Conservation (phyloP, 2,888 invertebrate species). For the Galerucella pusilla region DNA sequence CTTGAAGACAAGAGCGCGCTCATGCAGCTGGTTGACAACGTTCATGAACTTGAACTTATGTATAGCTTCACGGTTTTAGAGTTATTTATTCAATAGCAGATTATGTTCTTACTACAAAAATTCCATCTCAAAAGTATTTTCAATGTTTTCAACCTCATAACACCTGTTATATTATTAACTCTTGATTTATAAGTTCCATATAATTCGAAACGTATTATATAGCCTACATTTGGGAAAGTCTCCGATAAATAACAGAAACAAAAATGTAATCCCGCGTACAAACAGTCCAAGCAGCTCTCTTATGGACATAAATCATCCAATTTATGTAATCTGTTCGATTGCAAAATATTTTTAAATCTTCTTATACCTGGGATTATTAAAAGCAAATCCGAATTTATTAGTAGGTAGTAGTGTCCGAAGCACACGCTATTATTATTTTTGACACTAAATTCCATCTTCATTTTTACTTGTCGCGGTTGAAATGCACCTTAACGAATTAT, state of each 20-base stretch:
- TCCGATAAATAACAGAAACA: slow-evolving; percentile 16
- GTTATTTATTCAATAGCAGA: too few species aligned
- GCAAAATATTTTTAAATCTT: slow-evolving; percentile 55
- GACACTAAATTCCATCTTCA: slow-evolving; percentile 52
- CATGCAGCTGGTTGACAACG: too few species aligned
- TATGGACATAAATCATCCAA: slow-evolving; percentile 48
- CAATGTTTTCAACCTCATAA: not conserved
- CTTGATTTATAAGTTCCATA: not conserved
- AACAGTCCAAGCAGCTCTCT: slow-evolving; percentile 6
- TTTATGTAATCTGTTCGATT: slow-evolving; percentile 56
- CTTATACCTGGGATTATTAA: slow-evolving; percentile 56
- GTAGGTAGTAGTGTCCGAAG: slow-evolving; percentile 48
- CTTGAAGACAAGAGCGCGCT: too few species aligned
- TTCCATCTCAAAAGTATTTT: not conserved
- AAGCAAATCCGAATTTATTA: slow-evolving; percentile 58
- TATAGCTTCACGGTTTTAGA: too few species aligned
- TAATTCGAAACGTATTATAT: not conserved
- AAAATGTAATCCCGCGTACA: slow-evolving; percentile 9
- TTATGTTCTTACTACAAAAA: not conserved
- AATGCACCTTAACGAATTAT: slow-evolving; percentile 46
- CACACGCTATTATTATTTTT: slow-evolving; percentile 52
- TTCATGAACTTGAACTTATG: too few species aligned
- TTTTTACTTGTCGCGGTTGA: slow-evolving; percentile 52
- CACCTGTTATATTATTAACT: not conserved
- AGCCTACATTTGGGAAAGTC: not conserved